Conservation (phyloP, 2,888 invertebrate genomes). For the Pimpla rufipes region DNA sequence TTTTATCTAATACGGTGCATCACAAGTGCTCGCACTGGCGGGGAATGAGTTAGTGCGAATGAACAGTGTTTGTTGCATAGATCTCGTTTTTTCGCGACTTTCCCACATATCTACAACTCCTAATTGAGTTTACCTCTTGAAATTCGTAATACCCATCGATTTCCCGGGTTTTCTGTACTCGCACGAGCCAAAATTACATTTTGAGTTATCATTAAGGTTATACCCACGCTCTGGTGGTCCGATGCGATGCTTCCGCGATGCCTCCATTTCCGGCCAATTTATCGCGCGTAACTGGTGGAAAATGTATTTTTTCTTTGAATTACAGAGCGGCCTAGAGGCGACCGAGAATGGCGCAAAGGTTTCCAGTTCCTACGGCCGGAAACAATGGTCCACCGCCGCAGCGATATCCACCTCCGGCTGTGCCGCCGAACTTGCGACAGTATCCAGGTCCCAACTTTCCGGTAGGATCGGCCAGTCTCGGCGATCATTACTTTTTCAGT, state of each 20-base stretch:
- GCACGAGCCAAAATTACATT: neutral
- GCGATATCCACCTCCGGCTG: slow-evolving; percentile 88
- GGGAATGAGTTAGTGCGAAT: slow-evolving; percentile 9
- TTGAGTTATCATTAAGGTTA: slow-evolving; percentile 43
- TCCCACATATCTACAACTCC: slow-evolving; percentile 18
- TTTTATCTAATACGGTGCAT: neutral
- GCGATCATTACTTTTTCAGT: neutral
- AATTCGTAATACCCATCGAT: neutral
- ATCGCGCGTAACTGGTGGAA: neutral
- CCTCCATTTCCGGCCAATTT: neutral
- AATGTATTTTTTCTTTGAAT: slow-evolving; percentile 7
- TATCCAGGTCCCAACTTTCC: slow-evolving; percentile 92
- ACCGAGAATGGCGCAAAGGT: slow-evolving; percentile 87
- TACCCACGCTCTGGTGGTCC: neutral
- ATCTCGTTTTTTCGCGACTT: slow-evolving; percentile 22
- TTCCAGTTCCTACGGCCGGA: slow-evolving; percentile 86
- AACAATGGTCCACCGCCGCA: slow-evolving; percentile 87
- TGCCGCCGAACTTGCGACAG: slow-evolving; percentile 87
- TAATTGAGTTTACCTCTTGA: neutral
- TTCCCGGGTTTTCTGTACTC: neutral
- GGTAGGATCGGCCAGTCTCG: slow-evolving; percentile 85
- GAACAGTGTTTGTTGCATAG: slow-evolving; percentile 37
- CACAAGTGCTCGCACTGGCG: neutral
- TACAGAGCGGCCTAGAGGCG: slow-evolving; percentile 42
- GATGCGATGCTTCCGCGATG: neutral